Conservation (phyloP, 1,140 invertebrate species). For the Daktulosphaira vitifoliae region DNA sequence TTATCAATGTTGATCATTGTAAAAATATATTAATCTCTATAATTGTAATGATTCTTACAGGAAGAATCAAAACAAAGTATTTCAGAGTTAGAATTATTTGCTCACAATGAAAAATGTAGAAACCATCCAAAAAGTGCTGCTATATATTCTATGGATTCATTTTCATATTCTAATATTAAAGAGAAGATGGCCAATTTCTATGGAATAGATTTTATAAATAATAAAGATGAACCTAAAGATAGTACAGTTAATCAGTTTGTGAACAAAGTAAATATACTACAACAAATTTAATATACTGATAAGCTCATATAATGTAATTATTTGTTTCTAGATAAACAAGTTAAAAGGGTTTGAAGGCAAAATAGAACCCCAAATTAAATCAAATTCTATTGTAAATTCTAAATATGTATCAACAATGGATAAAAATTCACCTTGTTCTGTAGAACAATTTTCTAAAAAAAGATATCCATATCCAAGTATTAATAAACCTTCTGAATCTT, state of each 20-base stretch:
- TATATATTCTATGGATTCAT: background rate
- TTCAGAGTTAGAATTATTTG: too few relatives aligned
- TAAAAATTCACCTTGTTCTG: conserved; percentile 6
- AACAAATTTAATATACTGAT: too few relatives aligned
- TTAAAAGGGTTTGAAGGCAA: too few relatives aligned
- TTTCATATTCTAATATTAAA: conserved; percentile 19
- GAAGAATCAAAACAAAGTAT: background rate
- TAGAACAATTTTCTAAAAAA: conserved; percentile 20
- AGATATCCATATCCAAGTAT: conserved; percentile 5
- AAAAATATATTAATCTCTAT: too few relatives aligned
- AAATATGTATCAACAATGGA: conserved; percentile 4
- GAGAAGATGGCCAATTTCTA: conserved; percentile 11
- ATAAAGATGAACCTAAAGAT: conserved; percentile 10
- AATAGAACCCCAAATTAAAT: background rate
- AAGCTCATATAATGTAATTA: too few relatives aligned
- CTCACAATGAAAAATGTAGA: background rate
- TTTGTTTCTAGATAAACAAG: too few relatives aligned
- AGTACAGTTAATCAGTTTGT: background rate
- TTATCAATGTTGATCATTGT: too few relatives aligned
- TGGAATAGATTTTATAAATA: background rate
- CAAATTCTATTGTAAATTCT: conserved; percentile 4
- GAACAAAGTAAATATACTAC: conserved; percentile 2
- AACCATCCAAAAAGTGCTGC: background rate
- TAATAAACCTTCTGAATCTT: background rate
- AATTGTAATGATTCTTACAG: too few relatives aligned